Percentiles rank a stretch among this genome's conserved stretches.
Conservation (phyloP, 1,140 invertebrate species). For the Camponotus pennsylvanicus region DNA sequence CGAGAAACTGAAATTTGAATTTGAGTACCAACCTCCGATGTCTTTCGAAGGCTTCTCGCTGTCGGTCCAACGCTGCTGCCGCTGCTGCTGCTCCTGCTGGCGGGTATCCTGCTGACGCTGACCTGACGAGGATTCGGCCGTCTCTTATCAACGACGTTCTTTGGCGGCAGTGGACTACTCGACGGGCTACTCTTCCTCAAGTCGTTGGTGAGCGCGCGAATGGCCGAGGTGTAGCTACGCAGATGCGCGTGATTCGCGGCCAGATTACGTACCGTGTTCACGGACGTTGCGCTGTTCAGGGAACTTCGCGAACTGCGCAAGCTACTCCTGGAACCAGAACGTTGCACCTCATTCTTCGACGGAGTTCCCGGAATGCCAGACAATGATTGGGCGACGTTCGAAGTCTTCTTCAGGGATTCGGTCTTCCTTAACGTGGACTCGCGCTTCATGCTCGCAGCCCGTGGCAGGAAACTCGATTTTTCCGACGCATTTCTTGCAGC, state of each 20-base stretch:
- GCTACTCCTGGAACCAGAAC: conserved; percentile 90
- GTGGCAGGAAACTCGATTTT: conserved; percentile 79
- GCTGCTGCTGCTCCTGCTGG: conserved; percentile 91
- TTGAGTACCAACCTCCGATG: conserved; percentile 71
- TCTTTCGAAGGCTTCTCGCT: conserved; percentile 76
- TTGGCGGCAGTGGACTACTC: conserved; percentile 65
- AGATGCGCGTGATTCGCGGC: conserved; percentile 82
- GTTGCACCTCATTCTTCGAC: conserved; percentile 85
- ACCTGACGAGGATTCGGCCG: conserved; percentile 68
- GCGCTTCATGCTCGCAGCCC: conserved; percentile 76
- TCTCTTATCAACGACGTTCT: conserved; percentile 83
- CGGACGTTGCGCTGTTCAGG: conserved; percentile 92
- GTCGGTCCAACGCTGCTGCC: conserved; percentile 89
- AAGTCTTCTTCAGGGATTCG: conserved; percentile 61
- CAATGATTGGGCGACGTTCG: background rate
- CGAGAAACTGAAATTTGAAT: background rate
- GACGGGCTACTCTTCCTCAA: conserved; percentile 77
- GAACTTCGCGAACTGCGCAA: conserved; percentile 93
- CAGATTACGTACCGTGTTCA: conserved; percentile 91
- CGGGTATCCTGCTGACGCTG: conserved; percentile 86
- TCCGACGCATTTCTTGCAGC: conserved; percentile 51
- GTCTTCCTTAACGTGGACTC: conserved; percentile 74
- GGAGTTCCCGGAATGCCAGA: background rate
- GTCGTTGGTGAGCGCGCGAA: conserved; percentile 83
- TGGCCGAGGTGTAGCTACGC: conserved; percentile 83